Conservation (phyloP, 1,140 invertebrate genomes). For the Apis florea region DNA sequence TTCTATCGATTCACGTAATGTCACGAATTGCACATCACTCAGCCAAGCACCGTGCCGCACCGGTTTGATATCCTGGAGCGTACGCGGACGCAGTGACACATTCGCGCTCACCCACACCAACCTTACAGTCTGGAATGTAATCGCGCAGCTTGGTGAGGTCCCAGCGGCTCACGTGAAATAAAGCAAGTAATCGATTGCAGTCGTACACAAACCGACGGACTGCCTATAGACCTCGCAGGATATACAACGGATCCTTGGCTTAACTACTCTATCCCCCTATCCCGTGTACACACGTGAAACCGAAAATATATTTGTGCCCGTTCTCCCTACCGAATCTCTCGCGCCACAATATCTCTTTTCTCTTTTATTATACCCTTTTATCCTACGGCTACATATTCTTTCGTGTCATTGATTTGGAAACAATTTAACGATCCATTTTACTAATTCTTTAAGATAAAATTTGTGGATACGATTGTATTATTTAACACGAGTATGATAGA, state of each 20-base stretch:
- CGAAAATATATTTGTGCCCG: neutral
- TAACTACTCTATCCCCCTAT: neutral
- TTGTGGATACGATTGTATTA: too few species aligned
- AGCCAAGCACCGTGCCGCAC: neutral
- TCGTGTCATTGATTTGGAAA: neutral
- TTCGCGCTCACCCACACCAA: conserved; percentile 1
- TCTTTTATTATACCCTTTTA: neutral
- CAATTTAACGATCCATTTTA: too few species aligned
- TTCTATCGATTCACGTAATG: conserved; percentile 30
- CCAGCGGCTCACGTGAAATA: conserved; percentile 50
- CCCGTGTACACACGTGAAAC: neutral
- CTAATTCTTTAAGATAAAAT: too few species aligned
- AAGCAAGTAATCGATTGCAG: conserved; percentile 57
- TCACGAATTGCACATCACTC: conserved; percentile 9
- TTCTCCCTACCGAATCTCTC: neutral
- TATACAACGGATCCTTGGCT: conserved; percentile 16
- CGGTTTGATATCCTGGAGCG: conserved; percentile 15
- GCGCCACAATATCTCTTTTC: neutral
- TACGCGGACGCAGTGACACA: neutral
- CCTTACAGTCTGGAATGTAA: conserved; percentile 24
- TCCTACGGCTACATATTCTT: neutral
- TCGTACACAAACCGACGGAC: neutral
- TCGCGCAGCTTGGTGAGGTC: conserved; percentile 33
- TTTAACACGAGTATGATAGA: too few species aligned
- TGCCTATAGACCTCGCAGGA: neutral